Evolutionary conservation across 2,888 invertebrate species (phyloP).

Genomic region (Junonia oenone): DNA sequence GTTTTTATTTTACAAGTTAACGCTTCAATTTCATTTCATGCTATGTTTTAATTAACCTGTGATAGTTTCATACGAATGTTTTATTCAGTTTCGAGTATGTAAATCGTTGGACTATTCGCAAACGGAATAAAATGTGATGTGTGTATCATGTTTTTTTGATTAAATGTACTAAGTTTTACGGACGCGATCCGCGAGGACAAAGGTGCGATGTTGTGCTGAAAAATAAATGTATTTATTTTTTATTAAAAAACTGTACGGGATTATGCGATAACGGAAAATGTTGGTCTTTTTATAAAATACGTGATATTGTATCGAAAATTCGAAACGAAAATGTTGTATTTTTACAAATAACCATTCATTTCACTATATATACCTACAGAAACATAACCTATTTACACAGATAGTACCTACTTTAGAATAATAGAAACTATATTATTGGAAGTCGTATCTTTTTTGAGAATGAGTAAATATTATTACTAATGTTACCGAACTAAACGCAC

Average conservation of each 20-base stretch:
- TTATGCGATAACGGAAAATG: not conserved
- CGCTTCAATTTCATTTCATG: conserved; percentile 12
- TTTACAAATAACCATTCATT: too few relatives aligned
- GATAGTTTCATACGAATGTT: conserved; percentile 8
- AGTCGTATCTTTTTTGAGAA: too few relatives aligned
- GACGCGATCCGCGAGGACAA: not conserved
- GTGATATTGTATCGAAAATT: not conserved
- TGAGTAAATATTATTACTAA: too few relatives aligned
- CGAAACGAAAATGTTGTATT: too few relatives aligned
- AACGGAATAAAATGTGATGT: not conserved
- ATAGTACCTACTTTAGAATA: too few relatives aligned
- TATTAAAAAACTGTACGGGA: not conserved
- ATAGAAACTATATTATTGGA: too few relatives aligned
- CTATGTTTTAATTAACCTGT: conserved; percentile 9
- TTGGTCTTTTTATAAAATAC: not conserved
- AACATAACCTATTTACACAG: too few relatives aligned
- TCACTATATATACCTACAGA: too few relatives aligned
- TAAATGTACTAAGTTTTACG: conserved; percentile 3
- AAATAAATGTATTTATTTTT: not conserved
- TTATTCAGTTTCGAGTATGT: not conserved
- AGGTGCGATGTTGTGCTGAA: not conserved
- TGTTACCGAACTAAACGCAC: too few relatives aligned
- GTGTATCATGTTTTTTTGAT: conserved; percentile 4
- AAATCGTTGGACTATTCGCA: conserved; percentile 1
- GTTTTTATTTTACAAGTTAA: conserved; percentile 16